A percentile compares a stretch with the other conserved stretches of the same genome.
Conservation (phyloP, 2,797 vertebrate species). For the Pteronotus mesoamericanus region DNA sequence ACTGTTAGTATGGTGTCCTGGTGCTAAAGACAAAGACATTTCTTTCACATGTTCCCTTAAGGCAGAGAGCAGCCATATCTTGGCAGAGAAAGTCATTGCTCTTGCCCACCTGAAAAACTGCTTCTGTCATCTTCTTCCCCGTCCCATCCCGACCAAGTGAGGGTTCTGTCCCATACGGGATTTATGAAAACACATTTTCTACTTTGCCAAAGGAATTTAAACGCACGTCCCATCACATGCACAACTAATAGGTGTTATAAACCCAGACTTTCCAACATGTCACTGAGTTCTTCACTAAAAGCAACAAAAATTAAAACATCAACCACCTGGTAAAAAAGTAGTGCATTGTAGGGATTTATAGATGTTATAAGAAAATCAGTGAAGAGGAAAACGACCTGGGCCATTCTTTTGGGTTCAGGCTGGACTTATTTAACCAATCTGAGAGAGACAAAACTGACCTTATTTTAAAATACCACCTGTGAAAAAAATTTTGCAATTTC, state of each 20-base stretch:
- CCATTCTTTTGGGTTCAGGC: not conserved
- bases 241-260: not conserved
- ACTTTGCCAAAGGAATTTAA: not conserved
- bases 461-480: slow-evolving; percentile 13
- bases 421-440: not conserved
- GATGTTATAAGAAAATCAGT: not conserved
- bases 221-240: not conserved
- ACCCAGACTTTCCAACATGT: not conserved
- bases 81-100: not conserved
- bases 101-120: not conserved
- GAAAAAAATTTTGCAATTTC: not conserved
- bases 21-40: not conserved
- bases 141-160: not conserved
- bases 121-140: not conserved
- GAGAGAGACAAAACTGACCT: not conserved
- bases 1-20: not conserved
- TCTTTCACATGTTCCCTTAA: not conserved
- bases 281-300: not conserved
- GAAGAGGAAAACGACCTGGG: not conserved
- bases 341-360: not conserved
- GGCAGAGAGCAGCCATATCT: not conserved
- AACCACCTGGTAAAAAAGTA: not conserved
- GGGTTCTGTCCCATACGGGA: not conserved
- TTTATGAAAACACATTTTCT: not conserved
- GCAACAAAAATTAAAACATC: not conserved